These are phyloP conservation scores for Eristalinus aeneus DNA, from an alignment of 2,888 invertebrate species.

Conservation along the genomic window DNA sequence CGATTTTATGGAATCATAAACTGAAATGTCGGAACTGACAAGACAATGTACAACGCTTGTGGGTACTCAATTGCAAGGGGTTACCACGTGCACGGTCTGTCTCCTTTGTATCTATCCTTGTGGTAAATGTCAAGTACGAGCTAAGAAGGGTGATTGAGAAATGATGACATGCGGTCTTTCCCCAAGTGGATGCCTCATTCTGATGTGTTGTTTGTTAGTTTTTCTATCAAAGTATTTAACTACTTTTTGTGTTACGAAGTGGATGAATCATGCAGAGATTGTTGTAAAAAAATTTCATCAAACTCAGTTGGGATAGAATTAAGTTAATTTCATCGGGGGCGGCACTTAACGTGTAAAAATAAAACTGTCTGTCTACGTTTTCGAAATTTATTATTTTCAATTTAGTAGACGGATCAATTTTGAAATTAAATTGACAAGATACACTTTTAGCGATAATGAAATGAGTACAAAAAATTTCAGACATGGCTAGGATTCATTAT, in stretches of 20 bases:
- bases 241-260: too few relatives aligned
- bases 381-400: constrained; percentile 12
- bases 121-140: background rate
- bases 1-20: background rate
- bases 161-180: background rate
- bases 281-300: background rate
- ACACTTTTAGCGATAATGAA: background rate
- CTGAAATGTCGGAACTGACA: background rate
- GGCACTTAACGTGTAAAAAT: background rate
- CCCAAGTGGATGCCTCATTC: too few relatives aligned
- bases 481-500: background rate
- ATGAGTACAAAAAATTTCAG: background rate
- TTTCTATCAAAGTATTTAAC: too few relatives aligned
- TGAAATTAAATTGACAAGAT: constrained; percentile 9
- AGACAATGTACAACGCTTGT: background rate
- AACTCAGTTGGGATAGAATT: too few relatives aligned
- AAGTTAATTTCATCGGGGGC: too few relatives aligned
- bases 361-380: background rate
- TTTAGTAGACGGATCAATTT: constrained; percentile 7
- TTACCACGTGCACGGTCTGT: background rate
- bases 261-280: too few relatives aligned
- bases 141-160: background rate
- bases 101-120: background rate
- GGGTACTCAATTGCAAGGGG: background rate
- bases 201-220: too few relatives aligned